phyloP scores from a whole-genome alignment of 2,888 invertebrate species.

The Doris montereyensis region DNA sequence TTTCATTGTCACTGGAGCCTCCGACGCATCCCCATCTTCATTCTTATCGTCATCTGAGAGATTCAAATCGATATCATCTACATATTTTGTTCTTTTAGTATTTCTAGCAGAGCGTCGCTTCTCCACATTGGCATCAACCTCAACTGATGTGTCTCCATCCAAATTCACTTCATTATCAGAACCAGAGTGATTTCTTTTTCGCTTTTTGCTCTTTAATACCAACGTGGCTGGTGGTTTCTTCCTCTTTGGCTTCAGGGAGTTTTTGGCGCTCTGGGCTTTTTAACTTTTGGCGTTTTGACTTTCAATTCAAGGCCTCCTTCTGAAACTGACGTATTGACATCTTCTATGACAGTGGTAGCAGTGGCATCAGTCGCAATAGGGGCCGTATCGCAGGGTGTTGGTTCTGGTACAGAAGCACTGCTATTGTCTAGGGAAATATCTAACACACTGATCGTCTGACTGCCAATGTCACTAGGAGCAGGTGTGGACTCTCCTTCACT shows the following conservation, averaged over 20 bases:
- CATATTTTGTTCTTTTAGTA: slow-evolving; percentile 71
- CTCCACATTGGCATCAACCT: slow-evolving; percentile 51
- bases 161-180: slow-evolving; percentile 63
- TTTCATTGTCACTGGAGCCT: slow-evolving; percentile 50
- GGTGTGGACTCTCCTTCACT: slow-evolving; percentile 19
- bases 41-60: slow-evolving; percentile 68
- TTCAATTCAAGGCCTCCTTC: slow-evolving; percentile 47
- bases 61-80: slow-evolving; percentile 70
- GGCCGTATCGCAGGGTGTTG: no score
- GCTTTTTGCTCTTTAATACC: slow-evolving; percentile 64
- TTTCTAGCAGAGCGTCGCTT: slow-evolving; percentile 73
- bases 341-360: not conserved
- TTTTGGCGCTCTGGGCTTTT: slow-evolving; percentile 45
- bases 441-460: not conserved
- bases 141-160: slow-evolving; percentile 54
- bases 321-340: not conserved
- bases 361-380: not conserved
- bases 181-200: slow-evolving; percentile 56
- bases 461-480: not conserved
- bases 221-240: slow-evolving; percentile 69
- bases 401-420: no score
- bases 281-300: slow-evolving; percentile 45
- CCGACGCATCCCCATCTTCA: slow-evolving; percentile 47
- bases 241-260: slow-evolving; percentile 50
- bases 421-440: not conserved